A percentile compares a stretch with the other conserved stretches of the same genome.
phyloP scores from a whole-genome alignment of 2,113 vertebrate genomes.

The Phasianus colchicus region DNA sequence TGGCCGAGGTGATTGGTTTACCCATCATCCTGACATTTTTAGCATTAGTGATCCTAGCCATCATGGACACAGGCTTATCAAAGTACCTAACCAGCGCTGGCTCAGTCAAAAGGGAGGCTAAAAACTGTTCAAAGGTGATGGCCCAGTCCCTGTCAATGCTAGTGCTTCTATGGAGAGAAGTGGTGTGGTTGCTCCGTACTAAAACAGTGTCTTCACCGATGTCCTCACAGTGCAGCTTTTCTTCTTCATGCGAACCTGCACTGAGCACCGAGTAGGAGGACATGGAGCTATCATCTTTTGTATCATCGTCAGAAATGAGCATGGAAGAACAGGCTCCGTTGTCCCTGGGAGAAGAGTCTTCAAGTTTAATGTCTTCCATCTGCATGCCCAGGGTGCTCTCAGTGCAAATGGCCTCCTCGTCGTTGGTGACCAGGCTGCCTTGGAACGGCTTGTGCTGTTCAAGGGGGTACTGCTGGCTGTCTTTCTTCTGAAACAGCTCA shows the following conservation, averaged over 20 bases:
- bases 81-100: conserved; percentile 94
- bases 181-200: conserved; percentile 78
- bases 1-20: conserved; percentile 83
- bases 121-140: conserved; percentile 96
- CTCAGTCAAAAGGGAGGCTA: conserved; percentile 95
- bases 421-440: not conserved
- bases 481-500: conserved; percentile 72
- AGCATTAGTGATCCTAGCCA: conserved; percentile 89
- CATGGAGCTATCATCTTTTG: conserved; percentile 97
- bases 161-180: conserved; percentile 82
- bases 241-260: conserved; percentile 92
- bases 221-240: conserved; percentile 97
- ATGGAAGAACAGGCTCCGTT: conserved; percentile 89
- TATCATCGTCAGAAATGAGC: conserved; percentile 94
- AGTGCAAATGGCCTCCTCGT: conserved; percentile 54
- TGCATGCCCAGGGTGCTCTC: conserved; percentile 73
- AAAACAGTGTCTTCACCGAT: conserved; percentile 93
- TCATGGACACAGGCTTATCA: conserved; percentile 92
- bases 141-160: conserved; percentile 97
- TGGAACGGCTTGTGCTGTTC: conserved; percentile 61
- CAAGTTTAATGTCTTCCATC: conserved; percentile 95
- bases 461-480: conserved; percentile 51
- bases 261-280: conserved; percentile 98
- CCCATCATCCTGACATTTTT: conserved; percentile 91
- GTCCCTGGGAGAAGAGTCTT: conserved; percentile 93